Base-by-base conservation (phyloP, 2,797 vertebrate species). In the Artibeus jamaicensis region DNA sequence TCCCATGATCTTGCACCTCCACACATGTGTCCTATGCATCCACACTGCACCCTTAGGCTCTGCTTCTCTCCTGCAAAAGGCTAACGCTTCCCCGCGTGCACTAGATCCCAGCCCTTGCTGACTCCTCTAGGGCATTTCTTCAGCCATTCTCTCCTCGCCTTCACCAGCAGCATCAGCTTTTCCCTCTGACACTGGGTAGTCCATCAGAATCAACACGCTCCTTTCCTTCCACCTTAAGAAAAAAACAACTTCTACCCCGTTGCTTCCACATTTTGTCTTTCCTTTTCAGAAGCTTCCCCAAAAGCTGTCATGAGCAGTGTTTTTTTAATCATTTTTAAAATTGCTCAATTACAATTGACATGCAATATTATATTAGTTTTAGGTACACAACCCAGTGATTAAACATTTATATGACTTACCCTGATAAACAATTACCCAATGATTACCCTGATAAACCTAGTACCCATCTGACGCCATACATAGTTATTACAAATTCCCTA, bases 1-100 rank as follows among this genome's bases (percentile, higher is more conserved):
- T 19, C 32, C 44, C 42, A 4, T 0, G 48, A 53, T 37, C 6
- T 62, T 8, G 2, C 32, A n/a, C 42, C 21, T 42, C 37, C 26
- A 34, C 42, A 29, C 26, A 24, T 18, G 5, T 26, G 6, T 4
- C 44, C 16, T 9, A 10, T 0, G 7, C 6, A 16, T 4, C 34
- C 6, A 24, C 16, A 48, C 48, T 2, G 9, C 3, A 48, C 14
- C 65, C 21, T 46, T 24, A n/a, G 34, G 55, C 26, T 48, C 53
- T 5, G 10, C 14, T 76, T 59, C 48, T 79, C 15, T 70, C 32
- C 76, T 21, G 4, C 3, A 42, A 42, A 53, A 83, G 1, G 2
- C 24, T 2, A 11, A 14, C 1, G 1, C 10, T 65, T 68, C 34
- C 19, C 29, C 39, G 12, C 2, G 15, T 2, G 15, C 29, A 1